Evolutionary conservation across 2,888 invertebrate species (phyloP), one percentile per base, ranked within the genome.

Genomic region (Mongoloraphidia duomilia): DNA sequence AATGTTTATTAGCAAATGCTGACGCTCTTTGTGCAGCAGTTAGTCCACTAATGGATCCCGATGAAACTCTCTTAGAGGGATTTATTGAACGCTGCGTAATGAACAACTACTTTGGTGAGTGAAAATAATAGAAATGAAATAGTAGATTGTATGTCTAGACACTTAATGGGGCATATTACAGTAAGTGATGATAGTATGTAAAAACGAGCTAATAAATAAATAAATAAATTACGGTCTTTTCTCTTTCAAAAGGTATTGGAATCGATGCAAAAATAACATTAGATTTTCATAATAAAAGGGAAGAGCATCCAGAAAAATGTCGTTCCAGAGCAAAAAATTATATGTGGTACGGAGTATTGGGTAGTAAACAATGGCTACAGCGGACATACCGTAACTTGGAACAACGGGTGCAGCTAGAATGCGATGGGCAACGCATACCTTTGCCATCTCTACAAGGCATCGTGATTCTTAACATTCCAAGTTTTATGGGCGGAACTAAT

Each of bases 401-500:
- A 54, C 94, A 96, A 64, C 75, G 93, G 17, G 93, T 97, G 0
- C 91, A 93, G 57, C 66, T 96, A 17, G 96, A 96, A 67, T 96
- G 96, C 64, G 96, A 97, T 64, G 96, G 96, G 0, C 90, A 92
- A 63, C 75, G 92, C 55, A 95, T 97, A 58, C 95, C 95, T 0
- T 70, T 97, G 39, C 96, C 96, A 0, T 92, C 93, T 53, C 71
- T 97, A 34, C 96, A 96, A 68, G 96, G 95, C 39, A 95, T 96
- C 60, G 96, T 96, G 26, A 89, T 97, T 36, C 73, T 97, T 17
- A 97, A 97, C 70, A 97, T 97, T 66, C 88, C 89, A 52, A 94
- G 94, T 60, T 96, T 96, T 67, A 94, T 95, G 86, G 96, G 96
- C 6, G 97, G 97, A 42, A 93, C 94, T 34, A 96, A 96, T 69